phyloP scores from a whole-genome alignment of 2,797 vertebrate species.

The Lates japonicus region DNA sequence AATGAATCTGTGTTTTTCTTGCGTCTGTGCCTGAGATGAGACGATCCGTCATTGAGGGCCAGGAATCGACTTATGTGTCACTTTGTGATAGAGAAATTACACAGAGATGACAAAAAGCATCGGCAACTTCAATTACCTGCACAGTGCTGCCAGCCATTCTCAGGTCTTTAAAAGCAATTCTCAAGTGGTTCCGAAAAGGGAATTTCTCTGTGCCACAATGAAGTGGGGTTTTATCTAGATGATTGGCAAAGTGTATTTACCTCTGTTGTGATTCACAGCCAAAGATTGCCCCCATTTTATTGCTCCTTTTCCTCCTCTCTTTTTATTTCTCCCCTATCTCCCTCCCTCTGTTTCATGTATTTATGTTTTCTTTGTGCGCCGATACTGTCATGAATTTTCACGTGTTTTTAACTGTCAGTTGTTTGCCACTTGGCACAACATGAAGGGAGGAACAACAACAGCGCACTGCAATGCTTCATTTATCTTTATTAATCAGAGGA shows the following conservation, averaged over 20 bases:
- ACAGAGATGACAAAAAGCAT: constrained; percentile 78
- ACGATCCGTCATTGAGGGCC: constrained; percentile 77
- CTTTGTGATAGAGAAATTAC: constrained; percentile 84
- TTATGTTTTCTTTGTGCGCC: constrained; percentile 25
- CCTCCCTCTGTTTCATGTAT: constrained; percentile 19
- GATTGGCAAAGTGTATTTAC: constrained; percentile 61
- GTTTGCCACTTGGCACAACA: constrained; percentile 55
- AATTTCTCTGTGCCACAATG: constrained; percentile 65
- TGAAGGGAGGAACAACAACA: constrained; percentile 49
- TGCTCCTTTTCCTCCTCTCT: neutral
- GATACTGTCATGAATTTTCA: constrained; percentile 23
- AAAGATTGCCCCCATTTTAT: constrained; percentile 30
- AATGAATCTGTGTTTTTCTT: constrained; percentile 76
- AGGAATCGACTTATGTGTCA: constrained; percentile 81
- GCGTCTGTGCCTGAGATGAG: constrained; percentile 71
- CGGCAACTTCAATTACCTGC: constrained; percentile 81
- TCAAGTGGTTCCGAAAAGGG: constrained; percentile 54
- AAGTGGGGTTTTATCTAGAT: constrained; percentile 62
- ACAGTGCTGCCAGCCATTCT: constrained; percentile 62
- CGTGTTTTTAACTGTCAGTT: constrained; percentile 17
- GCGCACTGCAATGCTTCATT: constrained; percentile 67
- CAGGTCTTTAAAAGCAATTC: constrained; percentile 77
- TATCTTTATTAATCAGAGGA: constrained; percentile 79
- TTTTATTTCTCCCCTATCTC: constrained; percentile 4
- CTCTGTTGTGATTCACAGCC: constrained; percentile 38